Evolutionary conservation across 2,113 vertebrate species (phyloP), one percentile per base, ranked within the genome.

Genomic region (Oreochromis tanganicae): DNA sequence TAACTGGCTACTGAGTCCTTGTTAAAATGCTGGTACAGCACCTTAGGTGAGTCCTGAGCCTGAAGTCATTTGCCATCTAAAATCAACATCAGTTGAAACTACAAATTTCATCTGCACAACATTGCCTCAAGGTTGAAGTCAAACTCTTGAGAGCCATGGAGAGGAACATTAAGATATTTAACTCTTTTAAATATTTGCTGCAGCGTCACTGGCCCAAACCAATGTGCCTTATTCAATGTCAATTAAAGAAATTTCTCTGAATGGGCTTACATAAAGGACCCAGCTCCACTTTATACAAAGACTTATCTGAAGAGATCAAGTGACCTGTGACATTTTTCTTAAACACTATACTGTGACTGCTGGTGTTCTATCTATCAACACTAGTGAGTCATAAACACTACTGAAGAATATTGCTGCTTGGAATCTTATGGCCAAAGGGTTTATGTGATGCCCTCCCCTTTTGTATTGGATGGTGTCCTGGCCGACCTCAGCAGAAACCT

Each of bases 1-100:
- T 91, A 80, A 86, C 50, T 66, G n/a, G 71, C 66, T 29, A 27
- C 57, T 10, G 34, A 68, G 46, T 27, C 68, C 73, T 79, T 84
- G 16, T 94, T 92, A 82, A 93, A 92, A 89, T 80, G 86, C 81
- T 59, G 55, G 27, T 46, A 38, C 68, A 84, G 89, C 81, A 78
- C 36, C 61, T 80, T 55, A 24, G 54, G 43, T 82, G 75, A 79
- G 85, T 83, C 66, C 43, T 75, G 50, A 75, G 59, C 75, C 27
- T 52, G 19, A 79, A 84, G 80, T 82, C 46, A 86, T 91, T 90
- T 83, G 16, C 68, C 85, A 73, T 4, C 55, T 81, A 78, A 88
- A 85, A 83, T 79, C 32, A 92, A 61, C 43, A 61, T 36, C 32
- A 9, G 11, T 83, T 32, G 1, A 52, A 73, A 87, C 61, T 48